Percentiles rank a stretch among this genome's conserved stretches.
phyloP scores from a whole-genome alignment of 1,140 invertebrate genomes.

The Eriocheir sinensis region DNA sequence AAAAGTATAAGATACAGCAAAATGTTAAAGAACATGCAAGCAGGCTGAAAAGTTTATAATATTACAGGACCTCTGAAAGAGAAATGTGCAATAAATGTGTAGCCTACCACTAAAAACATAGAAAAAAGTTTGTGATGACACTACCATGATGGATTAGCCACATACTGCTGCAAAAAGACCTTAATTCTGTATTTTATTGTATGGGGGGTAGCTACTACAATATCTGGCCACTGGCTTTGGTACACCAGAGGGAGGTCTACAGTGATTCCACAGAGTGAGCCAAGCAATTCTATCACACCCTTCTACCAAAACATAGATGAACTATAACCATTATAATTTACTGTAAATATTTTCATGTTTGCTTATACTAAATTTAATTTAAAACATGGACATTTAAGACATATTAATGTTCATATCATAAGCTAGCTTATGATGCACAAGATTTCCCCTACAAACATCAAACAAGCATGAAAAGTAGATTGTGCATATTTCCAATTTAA shows the following conservation, averaged over 20 bases:
- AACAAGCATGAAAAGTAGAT: too few relatives aligned
- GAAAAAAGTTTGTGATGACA: slow-evolving; percentile 37
- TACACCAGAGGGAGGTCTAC: slow-evolving; percentile 67
- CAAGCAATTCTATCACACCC: slow-evolving; percentile 47
- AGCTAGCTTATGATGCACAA: too few relatives aligned
- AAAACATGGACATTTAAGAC: too few relatives aligned
- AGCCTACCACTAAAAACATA: background rate
- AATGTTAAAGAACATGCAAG: slow-evolving; percentile 69
- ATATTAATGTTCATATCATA: too few relatives aligned
- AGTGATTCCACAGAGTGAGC: slow-evolving; percentile 31
- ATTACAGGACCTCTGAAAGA: slow-evolving; percentile 76
- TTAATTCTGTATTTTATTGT: background rate
- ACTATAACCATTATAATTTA: too few relatives aligned
- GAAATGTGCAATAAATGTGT: slow-evolving; percentile 64
- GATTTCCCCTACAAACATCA: too few relatives aligned
- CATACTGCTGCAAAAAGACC: background rate
- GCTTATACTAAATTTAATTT: too few relatives aligned
- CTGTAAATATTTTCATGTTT: too few relatives aligned
- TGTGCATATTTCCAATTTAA: too few relatives aligned
- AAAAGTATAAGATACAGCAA: slow-evolving; percentile 56
- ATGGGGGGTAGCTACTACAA: background rate
- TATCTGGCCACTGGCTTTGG: slow-evolving; percentile 17
- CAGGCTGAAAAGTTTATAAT: slow-evolving; percentile 55
- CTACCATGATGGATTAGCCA: background rate
- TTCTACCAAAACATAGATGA: slow-evolving; percentile 51